These are phyloP conservation scores for Otolemur crassicaudatus DNA, from an alignment of 2,797 vertebrate species.

Conservation along the genomic window DNA sequence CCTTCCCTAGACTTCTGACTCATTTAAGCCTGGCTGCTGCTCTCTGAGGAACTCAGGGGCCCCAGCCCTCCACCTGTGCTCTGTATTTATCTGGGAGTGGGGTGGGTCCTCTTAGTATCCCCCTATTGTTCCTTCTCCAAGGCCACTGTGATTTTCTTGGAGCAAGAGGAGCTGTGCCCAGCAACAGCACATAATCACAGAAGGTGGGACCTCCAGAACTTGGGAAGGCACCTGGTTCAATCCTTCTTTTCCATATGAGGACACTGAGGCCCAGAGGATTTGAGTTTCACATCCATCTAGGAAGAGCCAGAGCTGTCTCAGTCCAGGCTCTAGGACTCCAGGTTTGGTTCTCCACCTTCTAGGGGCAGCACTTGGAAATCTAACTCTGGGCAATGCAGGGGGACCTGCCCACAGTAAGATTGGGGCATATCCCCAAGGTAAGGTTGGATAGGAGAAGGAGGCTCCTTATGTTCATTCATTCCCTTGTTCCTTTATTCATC, in stretches of 20 bases:
- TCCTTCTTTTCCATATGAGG: neutral
- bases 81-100: neutral
- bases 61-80: neutral
- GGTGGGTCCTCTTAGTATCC: neutral
- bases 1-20: neutral
- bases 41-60: neutral
- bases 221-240: no score
- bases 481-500: neutral
- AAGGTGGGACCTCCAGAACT: neutral
- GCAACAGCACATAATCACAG: neutral
- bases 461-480: neutral
- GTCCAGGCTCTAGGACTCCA: neutral
- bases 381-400: neutral
- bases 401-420: neutral
- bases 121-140: neutral
- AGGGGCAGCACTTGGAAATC: neutral
- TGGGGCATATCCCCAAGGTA: neutral
- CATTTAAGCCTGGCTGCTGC: neutral
- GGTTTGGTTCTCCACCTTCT: neutral
- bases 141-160: no score
- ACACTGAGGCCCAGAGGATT: neutral
- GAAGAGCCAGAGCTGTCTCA: neutral
- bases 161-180: neutral
- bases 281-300: no score
- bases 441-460: neutral